Percentiles rank a stretch among this genome's conserved stretches.
Conservation (phyloP, 2,797 vertebrate genomes). For the Alauda arvensis region DNA sequence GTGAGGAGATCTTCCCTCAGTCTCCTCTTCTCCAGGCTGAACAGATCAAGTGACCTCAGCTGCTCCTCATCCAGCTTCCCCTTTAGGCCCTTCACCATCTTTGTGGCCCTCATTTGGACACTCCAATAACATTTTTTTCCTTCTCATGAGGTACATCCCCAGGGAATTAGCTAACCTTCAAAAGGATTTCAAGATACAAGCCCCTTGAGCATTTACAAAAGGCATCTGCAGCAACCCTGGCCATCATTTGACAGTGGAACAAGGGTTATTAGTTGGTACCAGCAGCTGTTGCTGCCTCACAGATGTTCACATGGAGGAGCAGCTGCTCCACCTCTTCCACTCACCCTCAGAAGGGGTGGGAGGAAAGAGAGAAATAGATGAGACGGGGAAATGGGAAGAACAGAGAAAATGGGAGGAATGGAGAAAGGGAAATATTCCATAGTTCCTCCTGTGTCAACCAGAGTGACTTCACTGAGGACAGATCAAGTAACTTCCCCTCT, state of each 20-base stretch:
- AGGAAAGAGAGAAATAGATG: background rate
- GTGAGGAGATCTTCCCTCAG: background rate
- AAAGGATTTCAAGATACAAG: background rate
- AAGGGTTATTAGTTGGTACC: background rate
- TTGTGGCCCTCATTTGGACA: background rate
- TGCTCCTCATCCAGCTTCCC: fast-evolving
- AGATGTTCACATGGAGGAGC: background rate
- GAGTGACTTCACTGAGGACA: background rate
- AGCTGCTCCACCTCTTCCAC: background rate
- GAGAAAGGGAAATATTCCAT: background rate
- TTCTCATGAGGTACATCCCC: background rate
- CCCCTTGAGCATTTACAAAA: fast-evolving
- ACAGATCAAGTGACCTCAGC: background rate
- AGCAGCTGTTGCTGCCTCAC: background rate
- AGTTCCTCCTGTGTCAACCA: background rate
- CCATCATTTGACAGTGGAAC: background rate
- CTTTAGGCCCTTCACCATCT: background rate
- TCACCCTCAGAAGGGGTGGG: background rate
- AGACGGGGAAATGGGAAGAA: background rate
- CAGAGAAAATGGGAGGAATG: background rate
- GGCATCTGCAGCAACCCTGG: background rate
- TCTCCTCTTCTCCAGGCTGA: background rate
- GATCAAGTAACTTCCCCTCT: background rate
- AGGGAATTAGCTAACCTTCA: background rate
- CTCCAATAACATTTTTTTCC: background rate